Percentiles rank a stretch among this genome's conserved stretches.
Conservation (phyloP, 2,888 invertebrate genomes). For the Trypoxylon attenuatum region DNA sequence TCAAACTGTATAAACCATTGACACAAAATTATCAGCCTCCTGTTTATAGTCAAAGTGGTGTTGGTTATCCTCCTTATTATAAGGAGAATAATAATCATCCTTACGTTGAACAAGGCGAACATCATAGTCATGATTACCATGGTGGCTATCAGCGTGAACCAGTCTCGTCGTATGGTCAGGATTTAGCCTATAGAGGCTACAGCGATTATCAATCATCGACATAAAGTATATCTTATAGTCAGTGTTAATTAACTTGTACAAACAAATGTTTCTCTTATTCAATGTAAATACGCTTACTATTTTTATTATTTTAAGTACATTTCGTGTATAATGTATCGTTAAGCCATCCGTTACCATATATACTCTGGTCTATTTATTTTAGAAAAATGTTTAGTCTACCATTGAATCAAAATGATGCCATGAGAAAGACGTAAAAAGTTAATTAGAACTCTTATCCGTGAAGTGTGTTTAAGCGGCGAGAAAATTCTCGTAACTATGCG, state of each 20-base stretch:
- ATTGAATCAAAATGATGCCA: no score
- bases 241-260: no score
- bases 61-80: constrained; percentile 81
- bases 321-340: background rate
- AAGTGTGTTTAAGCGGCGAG: no score
- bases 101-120: constrained; percentile 59
- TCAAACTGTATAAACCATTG: constrained; percentile 87
- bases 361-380: background rate
- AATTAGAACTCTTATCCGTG: background rate
- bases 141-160: constrained; percentile 74
- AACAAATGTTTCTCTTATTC: background rate
- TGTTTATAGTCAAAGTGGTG: constrained; percentile 85
- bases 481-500: no score
- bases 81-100: constrained; percentile 75
- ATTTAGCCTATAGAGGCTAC: constrained; percentile 85
- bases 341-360: background rate
- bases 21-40: constrained; percentile 76
- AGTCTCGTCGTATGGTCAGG: constrained; percentile 81
- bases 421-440: background rate
- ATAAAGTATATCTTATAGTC: no score
- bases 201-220: constrained; percentile 55
- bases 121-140: constrained; percentile 72
- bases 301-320: background rate
- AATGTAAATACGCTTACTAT: background rate
- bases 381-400: no score